These are phyloP conservation scores for Hemicrepidius hirtus DNA, from an alignment of 2,888 invertebrate genomes.

Conservation along the genomic window DNA sequence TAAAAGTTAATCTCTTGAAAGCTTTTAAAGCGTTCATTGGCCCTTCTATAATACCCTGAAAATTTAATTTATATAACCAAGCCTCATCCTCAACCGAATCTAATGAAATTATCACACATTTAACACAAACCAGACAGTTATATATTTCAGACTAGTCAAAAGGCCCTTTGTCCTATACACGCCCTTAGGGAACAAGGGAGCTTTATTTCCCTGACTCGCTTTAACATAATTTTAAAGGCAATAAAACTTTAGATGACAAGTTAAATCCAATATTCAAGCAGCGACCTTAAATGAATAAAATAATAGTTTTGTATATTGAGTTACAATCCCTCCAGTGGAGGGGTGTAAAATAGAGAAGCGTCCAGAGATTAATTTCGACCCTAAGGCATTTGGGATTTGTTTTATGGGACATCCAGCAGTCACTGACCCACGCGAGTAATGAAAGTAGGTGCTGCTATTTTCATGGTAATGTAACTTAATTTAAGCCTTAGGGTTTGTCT, in stretches of 20 bases:
- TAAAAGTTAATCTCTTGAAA: not conserved
- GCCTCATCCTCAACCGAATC: no score
- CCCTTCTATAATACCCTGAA: no score
- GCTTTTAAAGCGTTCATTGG: not conserved
- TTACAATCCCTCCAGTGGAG: constrained; percentile 11
- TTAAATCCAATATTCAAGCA: constrained; percentile 36
- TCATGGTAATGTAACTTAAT: constrained; percentile 48
- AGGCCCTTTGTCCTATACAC: not conserved
- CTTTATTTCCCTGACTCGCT: not conserved
- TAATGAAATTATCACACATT: constrained; percentile 1
- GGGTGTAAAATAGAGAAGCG: constrained; percentile 38
- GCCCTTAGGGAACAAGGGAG: not conserved
- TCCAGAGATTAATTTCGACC: constrained; percentile 46
- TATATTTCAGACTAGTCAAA: not conserved
- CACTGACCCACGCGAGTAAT: constrained; percentile 47
- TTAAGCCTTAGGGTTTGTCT: constrained; percentile 25
- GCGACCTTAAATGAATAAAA: constrained; percentile 41
- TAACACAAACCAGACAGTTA: constrained; percentile 7
- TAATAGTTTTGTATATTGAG: constrained; percentile 43
- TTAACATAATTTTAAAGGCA: constrained; percentile 6
- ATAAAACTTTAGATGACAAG: constrained; percentile 35
- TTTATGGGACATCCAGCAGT: constrained; percentile 46
- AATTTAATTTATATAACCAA: no score
- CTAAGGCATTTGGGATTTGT: constrained; percentile 49
- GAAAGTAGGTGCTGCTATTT: constrained; percentile 43